Conservation (phyloP, 2,888 invertebrate species). For the Thecophora atra region DNA sequence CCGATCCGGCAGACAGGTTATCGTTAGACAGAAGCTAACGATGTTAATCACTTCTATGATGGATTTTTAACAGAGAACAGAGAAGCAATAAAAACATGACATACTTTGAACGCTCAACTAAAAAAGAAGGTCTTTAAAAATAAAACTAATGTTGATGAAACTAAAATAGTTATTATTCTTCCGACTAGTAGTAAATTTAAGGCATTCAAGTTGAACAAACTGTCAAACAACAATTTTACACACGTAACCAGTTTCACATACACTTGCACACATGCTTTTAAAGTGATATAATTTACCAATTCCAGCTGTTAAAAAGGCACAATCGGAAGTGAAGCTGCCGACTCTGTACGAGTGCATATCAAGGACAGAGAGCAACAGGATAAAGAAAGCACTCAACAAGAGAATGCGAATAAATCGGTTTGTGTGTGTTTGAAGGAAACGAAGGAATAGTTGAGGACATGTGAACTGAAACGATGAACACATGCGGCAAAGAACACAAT, state of each 20-base stretch:
- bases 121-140: no score
- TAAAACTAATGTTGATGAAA: no score
- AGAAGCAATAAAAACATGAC: no score
- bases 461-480: slow-evolving; percentile 27
- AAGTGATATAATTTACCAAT: slow-evolving; percentile 20
- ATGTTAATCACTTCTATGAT: no score
- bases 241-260: neutral
- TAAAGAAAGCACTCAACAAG: neutral
- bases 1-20: neutral
- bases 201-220: no score
- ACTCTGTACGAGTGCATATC: neutral
- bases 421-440: neutral
- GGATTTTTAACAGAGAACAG: no score
- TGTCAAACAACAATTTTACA: no score
- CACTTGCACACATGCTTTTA: neutral
- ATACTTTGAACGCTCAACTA: no score
- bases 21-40: neutral
- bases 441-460: no score
- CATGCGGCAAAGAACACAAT: neutral
- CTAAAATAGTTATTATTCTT: neutral
- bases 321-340: slow-evolving; percentile 14
- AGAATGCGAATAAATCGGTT: neutral
- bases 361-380: neutral
- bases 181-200: neutral
- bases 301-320: slow-evolving; percentile 25